Percentiles rank a stretch among this genome's conserved stretches.
These are phyloP conservation scores for Matsumurasca onukii DNA, from an alignment of 1,140 invertebrate genomes.

Conservation along the genomic window DNA sequence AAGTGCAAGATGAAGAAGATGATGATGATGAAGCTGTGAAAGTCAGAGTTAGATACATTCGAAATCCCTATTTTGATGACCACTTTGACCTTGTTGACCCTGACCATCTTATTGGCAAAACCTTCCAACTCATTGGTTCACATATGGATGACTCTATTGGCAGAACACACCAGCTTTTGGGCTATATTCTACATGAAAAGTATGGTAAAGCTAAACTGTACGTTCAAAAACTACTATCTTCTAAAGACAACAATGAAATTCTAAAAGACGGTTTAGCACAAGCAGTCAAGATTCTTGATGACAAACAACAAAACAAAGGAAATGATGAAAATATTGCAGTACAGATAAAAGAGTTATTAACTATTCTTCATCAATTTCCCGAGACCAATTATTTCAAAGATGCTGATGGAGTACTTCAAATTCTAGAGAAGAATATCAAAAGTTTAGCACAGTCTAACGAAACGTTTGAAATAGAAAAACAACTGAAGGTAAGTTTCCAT, in stretches of 20 bases:
- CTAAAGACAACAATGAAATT: constrained; percentile 46
- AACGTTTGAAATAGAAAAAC: constrained; percentile 1
- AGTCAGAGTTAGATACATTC: constrained; percentile 73
- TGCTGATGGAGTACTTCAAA: constrained; percentile 47
- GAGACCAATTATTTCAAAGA: too few species aligned
- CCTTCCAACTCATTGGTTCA: constrained; percentile 63
- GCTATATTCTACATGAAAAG: constrained; percentile 67
- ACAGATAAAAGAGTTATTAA: constrained; percentile 44
- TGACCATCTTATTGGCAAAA: constrained; percentile 73
- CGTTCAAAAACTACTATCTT: constrained; percentile 45
- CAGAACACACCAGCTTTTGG: constrained; percentile 66
- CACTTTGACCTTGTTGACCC: constrained; percentile 81
- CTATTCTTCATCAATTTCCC: constrained; percentile 3
- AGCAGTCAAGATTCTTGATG: constrained; percentile 45
- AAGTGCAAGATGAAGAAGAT: constrained; percentile 45
- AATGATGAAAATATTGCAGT: constrained; percentile 46
- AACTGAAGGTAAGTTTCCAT: neutral
- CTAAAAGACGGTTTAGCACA: constrained; percentile 49
- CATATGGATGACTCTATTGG: constrained; percentile 54
- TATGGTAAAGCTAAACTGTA: constrained; percentile 56
- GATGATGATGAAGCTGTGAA: constrained; percentile 64
- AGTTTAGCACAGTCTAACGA: neutral
- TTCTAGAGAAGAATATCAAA: neutral
- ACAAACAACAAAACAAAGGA: constrained; percentile 25
- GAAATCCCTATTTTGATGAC: constrained; percentile 81